A percentile compares a stretch with the other conserved stretches of the same genome.
These are phyloP conservation scores for Toxotes lorentzi DNA, from an alignment of 2,797 vertebrate species.

Conservation along the genomic window DNA sequence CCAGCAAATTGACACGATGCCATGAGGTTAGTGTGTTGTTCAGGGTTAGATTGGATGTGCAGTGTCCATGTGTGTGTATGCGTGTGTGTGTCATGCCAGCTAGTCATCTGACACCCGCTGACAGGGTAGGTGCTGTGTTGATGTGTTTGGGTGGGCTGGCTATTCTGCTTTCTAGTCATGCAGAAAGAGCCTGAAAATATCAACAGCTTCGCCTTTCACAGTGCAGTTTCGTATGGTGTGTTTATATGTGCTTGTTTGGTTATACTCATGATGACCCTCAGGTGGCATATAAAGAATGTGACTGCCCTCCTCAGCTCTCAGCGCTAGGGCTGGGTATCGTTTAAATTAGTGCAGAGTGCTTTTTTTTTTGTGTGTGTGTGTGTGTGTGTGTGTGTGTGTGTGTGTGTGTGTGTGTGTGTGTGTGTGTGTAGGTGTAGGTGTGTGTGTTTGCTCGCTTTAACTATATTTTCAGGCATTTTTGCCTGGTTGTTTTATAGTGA, in stretches of 20 bases:
- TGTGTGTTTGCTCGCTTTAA: background rate
- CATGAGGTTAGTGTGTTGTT: constrained; percentile 33
- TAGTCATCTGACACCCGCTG: constrained; percentile 43
- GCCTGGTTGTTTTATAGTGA: background rate
- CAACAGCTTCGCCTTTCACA: background rate
- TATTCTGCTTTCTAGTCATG: constrained; percentile 17
- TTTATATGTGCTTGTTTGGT: background rate
- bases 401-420: too few relatives aligned
- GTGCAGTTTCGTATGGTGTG: background rate
- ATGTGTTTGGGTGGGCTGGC: constrained; percentile 57
- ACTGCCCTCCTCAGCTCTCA: background rate
- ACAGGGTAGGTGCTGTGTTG: constrained; percentile 21
- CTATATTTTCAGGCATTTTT: background rate
- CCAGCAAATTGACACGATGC: constrained; percentile 14
- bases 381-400: too few relatives aligned
- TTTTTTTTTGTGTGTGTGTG: background rate
- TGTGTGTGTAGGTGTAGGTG: too few relatives aligned
- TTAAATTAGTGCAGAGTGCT: background rate
- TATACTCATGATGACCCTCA: background rate
- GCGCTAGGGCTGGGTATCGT: background rate
- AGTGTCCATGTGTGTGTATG: constrained; percentile 10
- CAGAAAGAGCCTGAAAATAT: constrained; percentile 34
- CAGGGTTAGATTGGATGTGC: background rate
- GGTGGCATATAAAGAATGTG: background rate
- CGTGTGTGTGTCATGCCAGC: constrained; percentile 12